These are phyloP conservation scores for Triops cancriformis DNA, from an alignment of 1,140 invertebrate genomes.

Conservation along the genomic window DNA sequence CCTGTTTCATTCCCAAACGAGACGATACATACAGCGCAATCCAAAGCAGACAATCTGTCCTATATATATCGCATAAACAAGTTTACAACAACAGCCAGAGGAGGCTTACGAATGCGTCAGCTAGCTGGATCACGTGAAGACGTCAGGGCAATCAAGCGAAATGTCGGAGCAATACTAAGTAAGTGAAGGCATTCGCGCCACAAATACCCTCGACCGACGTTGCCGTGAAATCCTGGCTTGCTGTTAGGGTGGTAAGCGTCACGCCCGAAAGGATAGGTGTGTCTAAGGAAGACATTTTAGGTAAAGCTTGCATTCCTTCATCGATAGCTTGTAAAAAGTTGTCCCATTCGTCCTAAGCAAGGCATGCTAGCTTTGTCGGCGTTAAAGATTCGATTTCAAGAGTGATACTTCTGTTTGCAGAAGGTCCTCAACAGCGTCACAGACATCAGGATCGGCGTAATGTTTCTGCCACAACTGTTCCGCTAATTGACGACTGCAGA, in stretches of 20 bases:
- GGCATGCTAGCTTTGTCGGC: too few species aligned
- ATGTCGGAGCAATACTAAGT: constrained; percentile 29
- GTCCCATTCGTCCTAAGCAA: constrained; percentile 21
- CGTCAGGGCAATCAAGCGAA: constrained; percentile 33
- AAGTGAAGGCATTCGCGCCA: constrained; percentile 22
- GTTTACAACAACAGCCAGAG: background rate
- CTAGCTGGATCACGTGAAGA: constrained; percentile 28
- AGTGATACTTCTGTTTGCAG: constrained; percentile 22
- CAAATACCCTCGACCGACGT: background rate
- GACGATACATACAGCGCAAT: constrained; percentile 30
- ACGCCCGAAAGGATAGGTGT: background rate
- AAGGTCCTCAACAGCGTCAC: constrained; percentile 26
- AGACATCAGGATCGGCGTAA: background rate
- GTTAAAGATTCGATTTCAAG: too few species aligned
- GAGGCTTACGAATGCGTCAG: background rate
- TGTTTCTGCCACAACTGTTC: background rate
- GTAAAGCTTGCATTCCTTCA: background rate
- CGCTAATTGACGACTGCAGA: background rate
- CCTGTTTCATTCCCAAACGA: constrained; percentile 30
- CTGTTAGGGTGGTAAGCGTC: constrained; percentile 1
- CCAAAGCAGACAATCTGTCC: constrained; percentile 11
- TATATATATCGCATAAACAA: background rate
- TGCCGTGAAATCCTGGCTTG: background rate
- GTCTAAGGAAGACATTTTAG: background rate
- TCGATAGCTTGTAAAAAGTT: constrained; percentile 25